Evolutionary conservation across 1,140 invertebrate species (phyloP), one percentile per base, ranked within the genome.

Genomic region (Diploscapter pachys): DNA sequence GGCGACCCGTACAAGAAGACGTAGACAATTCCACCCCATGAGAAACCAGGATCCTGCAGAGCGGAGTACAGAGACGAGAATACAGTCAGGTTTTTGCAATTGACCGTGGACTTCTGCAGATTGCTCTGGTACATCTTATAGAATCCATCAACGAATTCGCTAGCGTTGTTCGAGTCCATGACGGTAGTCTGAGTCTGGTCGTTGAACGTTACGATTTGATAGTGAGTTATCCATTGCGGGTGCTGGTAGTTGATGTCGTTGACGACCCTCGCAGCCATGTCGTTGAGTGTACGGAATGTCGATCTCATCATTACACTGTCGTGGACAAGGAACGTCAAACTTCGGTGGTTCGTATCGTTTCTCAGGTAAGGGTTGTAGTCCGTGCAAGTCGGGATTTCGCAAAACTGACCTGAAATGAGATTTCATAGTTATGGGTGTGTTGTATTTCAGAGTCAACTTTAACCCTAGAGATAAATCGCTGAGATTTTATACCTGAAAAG

Each of bases 141-240:
- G n/a, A 77, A 68, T 6, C 50, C 64, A 5, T 70, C 49, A 4
- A 70, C 71, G 63, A 77, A 77, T 48, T 76, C 66, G 9, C 65
- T 53, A 11, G 75, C 63, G 53, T 55, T 57, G 4, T 4, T 49
- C 49, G 61, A 69, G 59, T 77, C 76, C 48, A 61, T 61, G 4
- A 77, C 4, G 3, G 52, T n/a, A 4, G 50, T 52, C 49, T 76
- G 68, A 13, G 4, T 50, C 48, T 66, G 76, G 76, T 65, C 56
- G 61, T 78, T 73, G 77, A 78, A 78, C 13, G 53, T 55, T n/a
- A 78, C 48, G 4, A 78, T 63, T 31, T 78, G 75, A 63, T 78
- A 78, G 61, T 78, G 66, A 4, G 55, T 50, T 11, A 78, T 72
- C 77, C 77, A 78, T n/a, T 72, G 63, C 8, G 75, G 73, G 13